These are phyloP conservation scores for Pharmacophagus antenor DNA, from an alignment of 2,888 invertebrate species.

Conservation along the genomic window DNA sequence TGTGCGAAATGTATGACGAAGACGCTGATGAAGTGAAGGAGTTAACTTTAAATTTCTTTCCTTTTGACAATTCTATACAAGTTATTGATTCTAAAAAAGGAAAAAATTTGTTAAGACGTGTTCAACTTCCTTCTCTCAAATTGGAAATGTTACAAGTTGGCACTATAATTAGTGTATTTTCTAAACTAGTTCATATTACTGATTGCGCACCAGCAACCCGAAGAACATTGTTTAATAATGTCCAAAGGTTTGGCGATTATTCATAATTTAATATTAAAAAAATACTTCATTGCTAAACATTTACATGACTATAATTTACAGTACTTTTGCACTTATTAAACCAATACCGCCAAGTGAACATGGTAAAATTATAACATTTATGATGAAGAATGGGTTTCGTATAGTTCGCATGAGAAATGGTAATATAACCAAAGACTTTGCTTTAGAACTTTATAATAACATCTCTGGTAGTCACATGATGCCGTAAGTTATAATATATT, in stretches of 20 bases:
- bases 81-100: constrained; percentile 83
- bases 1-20: constrained; percentile 93
- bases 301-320: constrained; percentile 51
- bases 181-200: constrained; percentile 84
- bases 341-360: constrained; percentile 85
- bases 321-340: constrained; percentile 90
- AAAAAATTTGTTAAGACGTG: constrained; percentile 83
- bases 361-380: constrained; percentile 87
- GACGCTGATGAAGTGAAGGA: constrained; percentile 85
- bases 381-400: constrained; percentile 83
- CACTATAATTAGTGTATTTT: constrained; percentile 86
- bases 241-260: constrained; percentile 80
- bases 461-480: constrained; percentile 80
- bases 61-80: constrained; percentile 89
- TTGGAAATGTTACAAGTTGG: constrained; percentile 87
- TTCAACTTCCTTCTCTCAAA: constrained; percentile 82
- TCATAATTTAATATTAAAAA: neutral
- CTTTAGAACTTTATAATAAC: constrained; percentile 82
- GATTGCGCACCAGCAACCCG: constrained; percentile 87
- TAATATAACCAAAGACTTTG: constrained; percentile 84
- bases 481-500: constrained; percentile 80
- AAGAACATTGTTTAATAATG: constrained; percentile 79
- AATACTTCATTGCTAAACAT: neutral
- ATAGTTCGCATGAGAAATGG: constrained; percentile 89
- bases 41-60: constrained; percentile 87